Conservation (phyloP, 2,113 vertebrate species). For the Nicator chloris region DNA sequence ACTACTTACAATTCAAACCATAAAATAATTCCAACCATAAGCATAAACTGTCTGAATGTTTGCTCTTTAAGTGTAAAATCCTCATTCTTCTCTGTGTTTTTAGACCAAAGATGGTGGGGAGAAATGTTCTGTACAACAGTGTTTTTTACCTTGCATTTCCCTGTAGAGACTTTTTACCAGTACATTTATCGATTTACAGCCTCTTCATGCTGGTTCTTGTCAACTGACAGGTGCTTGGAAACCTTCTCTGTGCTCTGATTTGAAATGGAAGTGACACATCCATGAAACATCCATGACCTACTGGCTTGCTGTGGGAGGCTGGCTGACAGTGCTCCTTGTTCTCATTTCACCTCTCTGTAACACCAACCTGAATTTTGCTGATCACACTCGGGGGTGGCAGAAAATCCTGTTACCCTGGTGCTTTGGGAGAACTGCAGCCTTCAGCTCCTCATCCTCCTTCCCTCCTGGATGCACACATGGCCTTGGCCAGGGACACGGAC, state of each 20-base stretch:
- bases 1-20: background rate
- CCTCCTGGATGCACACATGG: background rate
- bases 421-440: background rate
- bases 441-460: background rate
- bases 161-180: background rate
- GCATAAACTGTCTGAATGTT: background rate
- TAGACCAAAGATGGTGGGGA: background rate
- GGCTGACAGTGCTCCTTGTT: background rate
- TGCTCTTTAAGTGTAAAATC: background rate
- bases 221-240: background rate
- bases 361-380: background rate
- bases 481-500: background rate
- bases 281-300: background rate
- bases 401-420: background rate
- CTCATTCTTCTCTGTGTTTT: background rate
- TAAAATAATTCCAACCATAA: background rate
- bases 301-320: fast-evolving
- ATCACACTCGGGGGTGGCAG: background rate
- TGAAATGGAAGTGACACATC: background rate
- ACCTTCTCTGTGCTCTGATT: background rate
- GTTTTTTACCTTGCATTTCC: background rate
- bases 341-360: background rate
- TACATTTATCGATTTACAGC: background rate
- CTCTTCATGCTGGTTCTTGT: background rate
- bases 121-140: background rate